Base-by-base conservation (phyloP, 2,113 vertebrate species). In the Hemichromis elongatus region DNA sequence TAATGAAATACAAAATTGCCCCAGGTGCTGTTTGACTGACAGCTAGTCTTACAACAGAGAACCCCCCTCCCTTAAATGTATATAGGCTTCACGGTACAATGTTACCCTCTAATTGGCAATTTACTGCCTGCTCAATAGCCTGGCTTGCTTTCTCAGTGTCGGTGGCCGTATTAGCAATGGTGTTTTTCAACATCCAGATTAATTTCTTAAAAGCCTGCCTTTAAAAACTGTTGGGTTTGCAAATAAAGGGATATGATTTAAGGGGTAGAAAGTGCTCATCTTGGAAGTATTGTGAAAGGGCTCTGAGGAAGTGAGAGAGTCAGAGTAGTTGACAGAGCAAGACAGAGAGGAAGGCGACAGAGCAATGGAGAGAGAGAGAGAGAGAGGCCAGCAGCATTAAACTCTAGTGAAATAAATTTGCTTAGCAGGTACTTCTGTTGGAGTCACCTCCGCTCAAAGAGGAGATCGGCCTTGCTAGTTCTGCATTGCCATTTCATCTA, bases 51-150 rank as follows among this genome's bases (percentile, higher is more conserved):
- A 90, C 70, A 92, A 89, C 88, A 89, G 75, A 87, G 80, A 80
- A 89, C 77, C 88, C 86, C 59, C 53, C 33, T 90, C 59, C 53
- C 33, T 90, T 85, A 84, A 89, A 95, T 78, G 77, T 90, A 91
- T 90, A 89, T 79, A 55, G 68, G 85, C 79, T 77, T 90, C 4
- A 3, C 81, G 90, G 83, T 86, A 85, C 86, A 91, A 92, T 89
- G 86, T 89, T 92, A 88, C 53, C 53, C 63, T 80, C 88, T 94
- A 92, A 95, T 93, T 95, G 94, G 85, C 93, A 95, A 95, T 95
- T 92, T 93, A 93, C 80, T 88, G 70, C 81, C 56, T 7, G 30
- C 89, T 94, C 92, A 92, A 92, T 90, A 87, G 90, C 73, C 85
- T 30, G 37, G 66, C 83, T 89, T 70, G 80, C 82, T 77, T 86